phyloP scores from a whole-genome alignment of 2,113 vertebrate species.

The Zeus faber region DNA sequence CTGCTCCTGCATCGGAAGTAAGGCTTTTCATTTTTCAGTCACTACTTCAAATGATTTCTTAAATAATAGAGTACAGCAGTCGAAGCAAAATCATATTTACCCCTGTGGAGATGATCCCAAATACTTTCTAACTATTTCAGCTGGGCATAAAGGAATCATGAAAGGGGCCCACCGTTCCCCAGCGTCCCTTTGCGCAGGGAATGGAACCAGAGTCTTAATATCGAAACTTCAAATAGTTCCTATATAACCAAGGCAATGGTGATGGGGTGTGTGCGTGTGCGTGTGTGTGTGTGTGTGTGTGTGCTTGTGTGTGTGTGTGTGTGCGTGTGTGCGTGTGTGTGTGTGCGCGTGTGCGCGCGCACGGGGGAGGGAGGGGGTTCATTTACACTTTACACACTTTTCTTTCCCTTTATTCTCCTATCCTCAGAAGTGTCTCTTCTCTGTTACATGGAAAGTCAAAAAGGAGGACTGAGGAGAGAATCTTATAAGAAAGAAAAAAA shows the following conservation, averaged over 20 bases:
- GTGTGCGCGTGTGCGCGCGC: no score
- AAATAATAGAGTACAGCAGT: constrained; percentile 64
- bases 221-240: constrained; percentile 76
- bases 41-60: constrained; percentile 50
- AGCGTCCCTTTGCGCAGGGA: constrained; percentile 60
- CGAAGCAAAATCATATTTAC: constrained; percentile 53
- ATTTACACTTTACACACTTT: constrained; percentile 78
- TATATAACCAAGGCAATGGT: constrained; percentile 74
- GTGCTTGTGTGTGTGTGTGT: no score
- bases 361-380: constrained; percentile 63
- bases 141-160: constrained; percentile 71
- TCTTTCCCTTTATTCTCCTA: constrained; percentile 65
- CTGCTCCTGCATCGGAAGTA: constrained; percentile 39
- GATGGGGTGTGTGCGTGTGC: no score
- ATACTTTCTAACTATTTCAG: constrained; percentile 72
- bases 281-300: no score
- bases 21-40: constrained; percentile 54
- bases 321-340: no score
- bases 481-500: constrained; percentile 19
- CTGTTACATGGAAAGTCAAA: constrained; percentile 67
- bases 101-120: constrained; percentile 63
- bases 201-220: constrained; percentile 69
- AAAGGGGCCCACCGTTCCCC: constrained; percentile 59
- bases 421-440: constrained; percentile 71
- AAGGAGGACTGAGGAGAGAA: constrained; percentile 64